Conservation (phyloP, 2,888 invertebrate genomes). For the Bombylius major region DNA sequence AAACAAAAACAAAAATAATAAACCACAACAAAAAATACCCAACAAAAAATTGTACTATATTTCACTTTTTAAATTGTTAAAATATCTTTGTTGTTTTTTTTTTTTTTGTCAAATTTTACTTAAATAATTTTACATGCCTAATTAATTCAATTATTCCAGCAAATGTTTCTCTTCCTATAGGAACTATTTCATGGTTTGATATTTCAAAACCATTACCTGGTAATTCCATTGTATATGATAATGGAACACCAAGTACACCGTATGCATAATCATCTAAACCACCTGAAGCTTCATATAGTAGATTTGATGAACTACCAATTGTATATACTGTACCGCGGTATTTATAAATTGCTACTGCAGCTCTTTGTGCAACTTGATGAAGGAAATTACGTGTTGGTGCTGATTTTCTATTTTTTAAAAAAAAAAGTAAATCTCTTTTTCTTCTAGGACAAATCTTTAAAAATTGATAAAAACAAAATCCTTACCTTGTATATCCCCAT, state of each 20-base stretch:
- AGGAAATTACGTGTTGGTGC: slow-evolving; percentile 29
- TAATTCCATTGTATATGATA: slow-evolving; percentile 52
- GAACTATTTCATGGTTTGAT: slow-evolving; percentile 28
- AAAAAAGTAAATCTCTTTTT: not conserved
- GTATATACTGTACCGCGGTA: slow-evolving; percentile 37
- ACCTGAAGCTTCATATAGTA: slow-evolving; percentile 46
- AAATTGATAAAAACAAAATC: too few species aligned
- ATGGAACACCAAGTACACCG: slow-evolving; percentile 40
- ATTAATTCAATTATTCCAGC: slow-evolving; percentile 35
- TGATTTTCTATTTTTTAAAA: slow-evolving; percentile 20
- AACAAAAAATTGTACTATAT: too few species aligned
- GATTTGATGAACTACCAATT: slow-evolving; percentile 41
- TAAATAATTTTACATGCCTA: slow-evolving; percentile 31
- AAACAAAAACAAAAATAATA: not conserved
- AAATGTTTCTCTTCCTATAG: slow-evolving; percentile 35
- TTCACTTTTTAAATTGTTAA: too few species aligned
- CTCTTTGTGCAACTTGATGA: slow-evolving; percentile 29
- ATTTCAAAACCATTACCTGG: slow-evolving; percentile 43
- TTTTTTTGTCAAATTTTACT: slow-evolving; percentile 1
- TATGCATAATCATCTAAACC: slow-evolving; percentile 56
- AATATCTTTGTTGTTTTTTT: too few species aligned
- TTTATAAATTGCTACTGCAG: slow-evolving; percentile 32
- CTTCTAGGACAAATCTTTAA: not conserved
- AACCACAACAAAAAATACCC: too few species aligned
- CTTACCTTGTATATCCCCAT: slow-evolving; percentile 32